Conservation (phyloP, 2,113 vertebrate species). For the Axis porcinus region DNA sequence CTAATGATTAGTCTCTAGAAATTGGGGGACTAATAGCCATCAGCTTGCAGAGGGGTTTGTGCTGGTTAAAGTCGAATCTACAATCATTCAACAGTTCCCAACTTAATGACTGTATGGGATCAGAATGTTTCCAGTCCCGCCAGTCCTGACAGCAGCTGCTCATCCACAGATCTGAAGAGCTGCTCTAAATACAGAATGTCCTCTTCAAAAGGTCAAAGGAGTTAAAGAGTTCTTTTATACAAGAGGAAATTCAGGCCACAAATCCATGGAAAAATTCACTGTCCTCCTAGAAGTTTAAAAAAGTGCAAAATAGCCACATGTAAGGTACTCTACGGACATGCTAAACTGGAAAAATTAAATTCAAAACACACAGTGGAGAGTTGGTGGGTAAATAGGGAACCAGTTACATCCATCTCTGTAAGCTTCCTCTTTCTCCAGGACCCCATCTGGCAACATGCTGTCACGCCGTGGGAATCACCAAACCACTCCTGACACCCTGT, state of each 20-base stretch:
- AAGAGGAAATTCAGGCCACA: neutral
- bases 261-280: neutral
- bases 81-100: neutral
- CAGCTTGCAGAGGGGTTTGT: neutral
- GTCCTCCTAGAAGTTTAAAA: neutral
- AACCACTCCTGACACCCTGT: neutral
- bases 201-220: neutral
- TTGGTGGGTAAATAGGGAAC: neutral
- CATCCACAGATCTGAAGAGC: neutral
- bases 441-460: fast-evolving
- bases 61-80: neutral
- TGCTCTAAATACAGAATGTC: neutral
- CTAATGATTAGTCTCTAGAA: neutral
- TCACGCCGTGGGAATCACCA: neutral
- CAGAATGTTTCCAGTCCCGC: neutral
- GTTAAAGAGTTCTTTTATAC: neutral
- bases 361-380: neutral
- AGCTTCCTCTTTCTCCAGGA: neutral
- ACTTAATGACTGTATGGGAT: neutral
- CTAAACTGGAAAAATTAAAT: neutral
- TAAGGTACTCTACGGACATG: neutral
- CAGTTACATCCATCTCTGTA: fast-evolving
- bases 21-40: neutral
- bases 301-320: neutral
- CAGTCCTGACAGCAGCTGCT: neutral